These are phyloP conservation scores for Halocynthia aurantium DNA, from an alignment of 23 tunicate species.

Conservation along the genomic window DNA sequence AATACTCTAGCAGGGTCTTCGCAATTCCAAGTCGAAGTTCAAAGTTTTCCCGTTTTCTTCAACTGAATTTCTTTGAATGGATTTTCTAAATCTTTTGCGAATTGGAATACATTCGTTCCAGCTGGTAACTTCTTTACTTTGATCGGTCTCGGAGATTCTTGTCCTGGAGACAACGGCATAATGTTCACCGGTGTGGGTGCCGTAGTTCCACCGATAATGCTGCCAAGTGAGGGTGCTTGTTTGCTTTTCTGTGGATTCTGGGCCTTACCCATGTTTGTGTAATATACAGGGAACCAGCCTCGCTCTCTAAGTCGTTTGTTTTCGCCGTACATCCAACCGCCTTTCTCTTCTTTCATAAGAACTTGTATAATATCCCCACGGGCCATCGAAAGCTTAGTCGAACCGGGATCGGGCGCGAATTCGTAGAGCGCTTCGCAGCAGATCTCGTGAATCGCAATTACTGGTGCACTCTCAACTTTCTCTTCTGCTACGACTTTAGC, in stretches of 20 bases:
- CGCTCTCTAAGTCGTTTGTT: slow-evolving; percentile 15
- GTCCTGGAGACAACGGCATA: not conserved
- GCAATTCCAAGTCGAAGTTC: too few species aligned
- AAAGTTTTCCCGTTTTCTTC: not conserved
- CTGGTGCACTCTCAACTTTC: not conserved
- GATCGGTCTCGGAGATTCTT: not conserved
- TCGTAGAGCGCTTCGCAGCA: slow-evolving; percentile 17
- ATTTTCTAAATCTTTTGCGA: not conserved
- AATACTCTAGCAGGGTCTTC: too few species aligned
- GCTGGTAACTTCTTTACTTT: not conserved
- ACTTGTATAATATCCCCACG: slow-evolving; percentile 7
- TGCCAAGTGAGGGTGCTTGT: not conserved
- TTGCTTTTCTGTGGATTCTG: not conserved
- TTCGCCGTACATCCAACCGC: slow-evolving; percentile 42
- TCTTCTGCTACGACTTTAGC: not conserved
- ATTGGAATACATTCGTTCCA: slow-evolving; percentile 2
- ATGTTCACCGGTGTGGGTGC: not conserved
- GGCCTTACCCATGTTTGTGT: slow-evolving; percentile 1
- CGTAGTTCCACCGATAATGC: not conserved
- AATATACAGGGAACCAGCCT: slow-evolving; percentile 41
- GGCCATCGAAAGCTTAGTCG: slow-evolving; percentile 1
- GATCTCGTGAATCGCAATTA: not conserved
- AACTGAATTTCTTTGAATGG: not conserved
- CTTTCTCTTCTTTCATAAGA: not conserved
- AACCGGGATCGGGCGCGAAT: slow-evolving; percentile 4